Evolutionary conservation across 2,797 vertebrate species (phyloP), one percentile per base, ranked within the genome.

Genomic region (Pseudocheirus occidentalis): DNA sequence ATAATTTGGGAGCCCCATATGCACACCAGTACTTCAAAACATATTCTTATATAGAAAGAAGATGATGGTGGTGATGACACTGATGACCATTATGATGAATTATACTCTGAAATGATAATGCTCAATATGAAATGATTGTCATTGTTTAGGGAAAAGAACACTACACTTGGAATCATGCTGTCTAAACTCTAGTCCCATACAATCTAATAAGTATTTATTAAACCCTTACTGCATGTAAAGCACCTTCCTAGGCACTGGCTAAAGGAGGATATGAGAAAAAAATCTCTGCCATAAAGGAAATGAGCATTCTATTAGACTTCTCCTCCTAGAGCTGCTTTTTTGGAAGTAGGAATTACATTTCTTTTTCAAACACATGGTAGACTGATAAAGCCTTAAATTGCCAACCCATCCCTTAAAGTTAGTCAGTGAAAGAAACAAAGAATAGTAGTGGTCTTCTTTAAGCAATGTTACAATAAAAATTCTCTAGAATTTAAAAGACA

Each of bases 11-110:
- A 24, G n/a, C 2, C 18, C 7, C 40, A 46, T 24, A 9, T 81
- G 1, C 6, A 81, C 40, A 81, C 18, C 40, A 10, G 2, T 7
- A 3, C 18, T 81, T 16, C 55, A 9, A 31, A 31, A 90, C 12
- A n/a, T 92, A 92, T 21, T 13, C 9, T 73, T 81, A 46, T 40
- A 13, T 21, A 21, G 31, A 90, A 95, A 97, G 66, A 21, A 93
- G 95, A 91, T 46, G 14, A 90, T 40, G 55, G 34, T 46, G 24
- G 92, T 50, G 55, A 46, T 24, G 29, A 58, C 24, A 27, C 59
- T 21, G 34, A 59, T 29, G 31, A n/a, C 10, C 57, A 40, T 0
- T 92, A 27, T 10, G 40, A n/a, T 5, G 18, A 93, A 2, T 57
- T 52, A 58, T 9, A 4, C 52, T 14, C 52, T 57, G 7, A 93